phyloP scores from a whole-genome alignment of 1,140 invertebrate genomes.

The Sarcophaga bullata region DNA sequence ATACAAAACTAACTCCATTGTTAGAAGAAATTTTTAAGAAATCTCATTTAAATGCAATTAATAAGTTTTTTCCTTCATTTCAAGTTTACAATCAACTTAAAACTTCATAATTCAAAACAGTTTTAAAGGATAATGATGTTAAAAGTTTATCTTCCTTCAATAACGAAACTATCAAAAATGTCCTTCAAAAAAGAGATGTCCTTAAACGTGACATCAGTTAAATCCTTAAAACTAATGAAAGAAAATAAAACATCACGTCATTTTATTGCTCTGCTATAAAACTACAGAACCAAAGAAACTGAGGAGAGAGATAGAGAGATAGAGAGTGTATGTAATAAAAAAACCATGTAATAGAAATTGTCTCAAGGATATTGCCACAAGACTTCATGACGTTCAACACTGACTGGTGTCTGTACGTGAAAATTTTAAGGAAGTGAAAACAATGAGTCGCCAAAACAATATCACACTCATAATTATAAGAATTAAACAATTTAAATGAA shows the following conservation, averaged over 20 bases:
- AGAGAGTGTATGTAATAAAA: background rate
- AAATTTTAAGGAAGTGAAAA: no score
- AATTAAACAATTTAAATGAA: background rate
- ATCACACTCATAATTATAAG: background rate
- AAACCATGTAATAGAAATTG: background rate
- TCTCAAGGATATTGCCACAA: slow-evolving; percentile 10
- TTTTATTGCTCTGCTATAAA: background rate
- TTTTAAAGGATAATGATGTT: no score
- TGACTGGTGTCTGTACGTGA: no score
- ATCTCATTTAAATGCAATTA: no score
- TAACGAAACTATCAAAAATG: background rate
- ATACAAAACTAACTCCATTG: no score
- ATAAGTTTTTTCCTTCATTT: no score
- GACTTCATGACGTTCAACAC: background rate
- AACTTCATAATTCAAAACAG: no score
- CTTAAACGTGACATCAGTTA: slow-evolving; percentile 11
- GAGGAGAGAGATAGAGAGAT: background rate
- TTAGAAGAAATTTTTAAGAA: no score
- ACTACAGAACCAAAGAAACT: background rate
- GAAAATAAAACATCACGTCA: background rate
- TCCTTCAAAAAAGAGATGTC: background rate
- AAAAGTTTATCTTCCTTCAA: no score
- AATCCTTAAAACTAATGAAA: background rate
- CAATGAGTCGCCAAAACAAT: no score
- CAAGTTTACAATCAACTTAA: no score